phyloP scores from a whole-genome alignment of 2,113 vertebrate genomes.

The Vulpes vulpes region DNA sequence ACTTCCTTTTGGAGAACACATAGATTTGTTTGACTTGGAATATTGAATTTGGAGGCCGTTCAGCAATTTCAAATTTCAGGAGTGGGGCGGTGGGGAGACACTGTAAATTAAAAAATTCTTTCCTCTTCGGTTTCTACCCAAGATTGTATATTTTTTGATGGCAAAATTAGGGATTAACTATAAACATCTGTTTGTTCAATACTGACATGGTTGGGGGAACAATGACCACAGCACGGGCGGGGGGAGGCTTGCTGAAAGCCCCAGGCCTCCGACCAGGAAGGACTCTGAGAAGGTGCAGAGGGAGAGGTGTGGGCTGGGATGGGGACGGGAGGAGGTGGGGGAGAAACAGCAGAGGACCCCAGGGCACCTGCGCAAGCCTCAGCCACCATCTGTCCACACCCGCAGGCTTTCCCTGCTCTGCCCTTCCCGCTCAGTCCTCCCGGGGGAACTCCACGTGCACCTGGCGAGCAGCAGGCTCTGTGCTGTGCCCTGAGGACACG shows the following conservation, averaged over 20 bases:
- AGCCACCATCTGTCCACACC: fast-evolving
- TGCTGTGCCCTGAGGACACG: background rate
- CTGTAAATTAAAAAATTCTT: slow-evolving; percentile 83
- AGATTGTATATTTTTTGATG: slow-evolving; percentile 82
- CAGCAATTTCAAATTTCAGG: slow-evolving; percentile 80
- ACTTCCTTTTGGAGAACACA: slow-evolving; percentile 79
- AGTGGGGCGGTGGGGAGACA: slow-evolving; percentile 73
- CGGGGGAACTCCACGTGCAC: background rate
- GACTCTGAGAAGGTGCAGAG: background rate
- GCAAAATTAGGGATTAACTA: slow-evolving; percentile 83
- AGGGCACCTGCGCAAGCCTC: too few species aligned
- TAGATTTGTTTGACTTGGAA: slow-evolving; percentile 79
- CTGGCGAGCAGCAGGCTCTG: too few species aligned
- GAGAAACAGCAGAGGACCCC: background rate
- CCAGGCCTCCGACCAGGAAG: background rate
- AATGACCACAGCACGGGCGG: slow-evolving; percentile 60
- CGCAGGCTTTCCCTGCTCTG: fast-evolving
- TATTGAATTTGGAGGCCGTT: slow-evolving; percentile 79
- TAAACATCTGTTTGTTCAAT: slow-evolving; percentile 83
- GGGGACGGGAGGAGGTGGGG: background rate
- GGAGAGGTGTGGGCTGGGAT: background rate
- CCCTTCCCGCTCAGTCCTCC: background rate
- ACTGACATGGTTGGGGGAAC: slow-evolving; percentile 71
- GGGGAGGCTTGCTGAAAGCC: background rate
- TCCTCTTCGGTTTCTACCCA: slow-evolving; percentile 80